A percentile compares a stretch with the other conserved stretches of the same genome.
These are phyloP conservation scores for Mastacembelus armatus DNA, from an alignment of 2,797 vertebrate species.

Conservation along the genomic window DNA sequence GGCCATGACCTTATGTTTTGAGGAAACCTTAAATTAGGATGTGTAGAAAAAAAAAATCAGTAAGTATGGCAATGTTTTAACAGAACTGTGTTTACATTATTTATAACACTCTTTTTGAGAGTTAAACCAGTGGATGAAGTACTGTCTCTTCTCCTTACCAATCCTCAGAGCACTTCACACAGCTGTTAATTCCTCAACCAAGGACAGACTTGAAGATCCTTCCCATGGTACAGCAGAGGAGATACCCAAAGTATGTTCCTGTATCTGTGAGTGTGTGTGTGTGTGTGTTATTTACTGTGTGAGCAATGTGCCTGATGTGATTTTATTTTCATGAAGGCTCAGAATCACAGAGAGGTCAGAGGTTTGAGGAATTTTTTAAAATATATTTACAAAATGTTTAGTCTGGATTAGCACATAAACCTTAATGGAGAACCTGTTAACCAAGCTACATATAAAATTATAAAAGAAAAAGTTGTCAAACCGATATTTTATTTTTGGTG, in stretches of 20 bases:
- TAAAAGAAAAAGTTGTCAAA: no score
- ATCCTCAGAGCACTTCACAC: conserved; percentile 89
- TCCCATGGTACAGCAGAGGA: conserved; percentile 91
- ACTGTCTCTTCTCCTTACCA: conserved; percentile 30
- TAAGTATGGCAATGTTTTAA: background rate
- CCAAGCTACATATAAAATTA: no score
- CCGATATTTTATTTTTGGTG: no score
- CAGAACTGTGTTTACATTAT: background rate
- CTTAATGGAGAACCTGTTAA: no score
- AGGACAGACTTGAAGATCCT: conserved; percentile 87
- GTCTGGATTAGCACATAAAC: no score
- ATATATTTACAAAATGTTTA: no score
- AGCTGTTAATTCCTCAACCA: conserved; percentile 87
- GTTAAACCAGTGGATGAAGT: background rate
- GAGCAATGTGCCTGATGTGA: conserved; percentile 58
- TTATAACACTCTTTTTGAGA: background rate
- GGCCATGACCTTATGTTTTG: conserved; percentile 21
- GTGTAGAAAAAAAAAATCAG: background rate
- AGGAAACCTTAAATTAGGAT: conserved; percentile 11
- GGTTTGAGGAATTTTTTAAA: no score
- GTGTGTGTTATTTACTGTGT: conserved; percentile 30
- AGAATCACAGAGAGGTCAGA: conserved; percentile 64
- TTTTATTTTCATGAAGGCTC: conserved; percentile 67
- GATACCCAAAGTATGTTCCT: conserved; percentile 91
- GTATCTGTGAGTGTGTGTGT: conserved; percentile 39